Evolutionary conservation across 2,888 invertebrate species (phyloP), one percentile per base, ranked within the genome.

Genomic region (Chalcosyrphus nemorum): DNA sequence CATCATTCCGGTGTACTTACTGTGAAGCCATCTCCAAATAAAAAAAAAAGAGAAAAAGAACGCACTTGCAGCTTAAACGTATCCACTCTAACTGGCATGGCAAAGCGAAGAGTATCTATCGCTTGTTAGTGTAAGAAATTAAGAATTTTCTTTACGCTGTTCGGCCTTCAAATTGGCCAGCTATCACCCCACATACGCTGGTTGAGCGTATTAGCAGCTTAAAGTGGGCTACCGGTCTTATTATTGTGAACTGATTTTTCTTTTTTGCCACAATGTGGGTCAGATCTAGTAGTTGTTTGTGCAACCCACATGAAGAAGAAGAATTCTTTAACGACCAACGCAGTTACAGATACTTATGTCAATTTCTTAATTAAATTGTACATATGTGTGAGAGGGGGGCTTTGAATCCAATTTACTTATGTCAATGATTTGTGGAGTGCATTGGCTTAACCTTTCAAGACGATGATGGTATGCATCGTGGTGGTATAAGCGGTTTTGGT

Each of bases 391-490:
- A 4, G 4, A 9, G 27, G 11, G 7, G 27, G 13, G 15, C 3
- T 2, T 45, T 50, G 17, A 65, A 76, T 57, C 59, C 45, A 59
- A 76, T 76, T n/a, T 54, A 32, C 66, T 56, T 50, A 27, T 61
- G 76, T 32, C 65, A 77, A 65, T 71, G 70, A 54, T 59, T 71
- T 81, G 50, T 65, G 5, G 65, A 76, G 81, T 81, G 43, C 81
- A 77, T 65, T 81, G 71, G 59, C 81, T 81, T 68, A 70, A 81
- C 75, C 59, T 77, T 70, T 77, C 43, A 35, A 9, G 2, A 21
- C n/a, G 21, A 24, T 2, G 35, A 7, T 24, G 43, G 41, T 41
- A 3, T 35, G 29, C 9, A 41, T 19, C 24, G 13, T 4, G n/a
- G 41, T 27, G 41, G 29, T 15, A 32, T 43, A 45, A 45, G 43